phyloP scores from a whole-genome alignment of 2,113 vertebrate genomes.

The Menidia beryllina region DNA sequence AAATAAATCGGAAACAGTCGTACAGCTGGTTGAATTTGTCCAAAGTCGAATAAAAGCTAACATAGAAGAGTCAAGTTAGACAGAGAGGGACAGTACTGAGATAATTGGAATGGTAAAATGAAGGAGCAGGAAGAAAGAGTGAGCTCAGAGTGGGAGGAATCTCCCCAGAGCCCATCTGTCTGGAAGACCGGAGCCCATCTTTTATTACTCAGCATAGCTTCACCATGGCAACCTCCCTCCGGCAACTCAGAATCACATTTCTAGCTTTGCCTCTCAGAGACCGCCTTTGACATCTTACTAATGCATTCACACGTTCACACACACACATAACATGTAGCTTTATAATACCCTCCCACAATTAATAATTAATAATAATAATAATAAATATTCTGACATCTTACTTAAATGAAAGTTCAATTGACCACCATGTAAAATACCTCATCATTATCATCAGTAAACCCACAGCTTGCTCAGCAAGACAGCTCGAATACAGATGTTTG shows the following conservation, averaged over 20 bases:
- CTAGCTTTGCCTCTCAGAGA: slow-evolving; percentile 64
- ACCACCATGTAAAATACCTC: slow-evolving; percentile 9
- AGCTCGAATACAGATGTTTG: slow-evolving; percentile 23
- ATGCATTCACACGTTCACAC: slow-evolving; percentile 60
- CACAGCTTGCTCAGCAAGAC: slow-evolving; percentile 9
- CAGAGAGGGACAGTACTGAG: slow-evolving; percentile 11
- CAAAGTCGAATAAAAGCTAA: background rate
- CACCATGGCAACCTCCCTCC: slow-evolving; percentile 70
- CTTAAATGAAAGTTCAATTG: slow-evolving; percentile 44
- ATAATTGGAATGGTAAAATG: slow-evolving; percentile 16
- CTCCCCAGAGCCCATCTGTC: slow-evolving; percentile 66
- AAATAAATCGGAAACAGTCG: background rate
- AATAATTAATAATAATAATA: too few relatives aligned
- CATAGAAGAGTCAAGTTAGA: background rate
- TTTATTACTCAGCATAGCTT: slow-evolving; percentile 77
- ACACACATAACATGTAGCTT: slow-evolving; percentile 18
- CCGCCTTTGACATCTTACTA: slow-evolving; percentile 70
- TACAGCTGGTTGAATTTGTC: background rate
- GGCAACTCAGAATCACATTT: slow-evolving; percentile 71
- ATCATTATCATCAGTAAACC: slow-evolving; percentile 20
- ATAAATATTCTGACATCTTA: too few relatives aligned
- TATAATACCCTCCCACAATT: background rate
- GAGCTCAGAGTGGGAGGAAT: slow-evolving; percentile 49
- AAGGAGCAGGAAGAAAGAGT: slow-evolving; percentile 16
- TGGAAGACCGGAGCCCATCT: slow-evolving; percentile 63